These are phyloP conservation scores for Polyergus mexicanus DNA, from an alignment of 1,140 invertebrate species.

Conservation along the genomic window DNA sequence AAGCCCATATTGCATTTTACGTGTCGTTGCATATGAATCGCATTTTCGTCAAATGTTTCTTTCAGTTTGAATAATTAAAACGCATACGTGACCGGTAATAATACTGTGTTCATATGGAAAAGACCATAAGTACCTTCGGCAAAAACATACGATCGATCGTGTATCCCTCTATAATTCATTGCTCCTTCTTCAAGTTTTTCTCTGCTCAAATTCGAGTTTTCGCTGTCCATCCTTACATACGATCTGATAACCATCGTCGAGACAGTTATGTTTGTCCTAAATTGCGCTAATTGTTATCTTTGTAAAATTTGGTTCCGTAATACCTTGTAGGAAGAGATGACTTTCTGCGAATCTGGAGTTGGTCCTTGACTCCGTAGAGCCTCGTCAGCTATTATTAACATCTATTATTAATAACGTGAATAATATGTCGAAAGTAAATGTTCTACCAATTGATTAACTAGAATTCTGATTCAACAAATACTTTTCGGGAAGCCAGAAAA, in stretches of 20 bases:
- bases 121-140: conserved; percentile 44
- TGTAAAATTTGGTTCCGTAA: conserved; percentile 70
- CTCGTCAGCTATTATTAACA: conserved; percentile 11
- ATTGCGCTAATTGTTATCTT: conserved; percentile 42
- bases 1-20: conserved; percentile 35
- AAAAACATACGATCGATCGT: conserved; percentile 18
- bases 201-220: not conserved
- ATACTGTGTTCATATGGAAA: conserved; percentile 53
- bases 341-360: conserved; percentile 56
- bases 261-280: conserved; percentile 31
- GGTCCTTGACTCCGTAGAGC: not conserved
- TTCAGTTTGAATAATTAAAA: conserved; percentile 54
- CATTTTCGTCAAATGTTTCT: not conserved
- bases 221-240: not conserved
- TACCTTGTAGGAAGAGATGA: conserved; percentile 69
- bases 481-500: not conserved
- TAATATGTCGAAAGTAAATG: conserved; percentile 4
- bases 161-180: conserved; percentile 33
- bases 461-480: not conserved
- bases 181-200: not conserved
- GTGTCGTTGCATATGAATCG: conserved; percentile 5
- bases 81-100: conserved; percentile 24
- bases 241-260: not conserved
- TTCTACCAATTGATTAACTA: not conserved
- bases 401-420: not conserved